phyloP scores from a whole-genome alignment of 2,888 invertebrate genomes.

The Andrena fulva region DNA sequence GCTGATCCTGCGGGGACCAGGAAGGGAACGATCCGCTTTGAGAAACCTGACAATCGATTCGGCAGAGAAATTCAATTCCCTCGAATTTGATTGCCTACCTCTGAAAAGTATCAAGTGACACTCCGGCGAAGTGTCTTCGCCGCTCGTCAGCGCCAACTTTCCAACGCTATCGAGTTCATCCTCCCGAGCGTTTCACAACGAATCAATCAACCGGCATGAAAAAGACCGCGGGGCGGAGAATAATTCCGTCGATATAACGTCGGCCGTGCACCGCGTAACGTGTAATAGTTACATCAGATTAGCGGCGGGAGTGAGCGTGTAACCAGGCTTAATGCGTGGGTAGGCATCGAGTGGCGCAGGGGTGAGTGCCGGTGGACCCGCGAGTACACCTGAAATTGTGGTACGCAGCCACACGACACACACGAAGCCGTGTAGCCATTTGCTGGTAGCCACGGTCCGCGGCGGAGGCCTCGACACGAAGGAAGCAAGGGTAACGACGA shows the following conservation, averaged over 20 bases:
- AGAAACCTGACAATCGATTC: too few relatives aligned
- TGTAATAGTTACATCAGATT: constrained; percentile 83
- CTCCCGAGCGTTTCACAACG: constrained; percentile 6
- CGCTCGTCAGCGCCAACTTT: too few relatives aligned
- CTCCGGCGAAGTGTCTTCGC: too few relatives aligned
- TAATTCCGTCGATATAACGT: constrained; percentile 41
- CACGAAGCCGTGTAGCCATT: constrained; percentile 35
- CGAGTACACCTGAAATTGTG: constrained; percentile 56
- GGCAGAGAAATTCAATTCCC: too few relatives aligned
- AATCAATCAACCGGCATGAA: constrained; percentile 22
- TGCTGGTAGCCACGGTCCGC: constrained; percentile 21
- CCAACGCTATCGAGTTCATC: neutral
- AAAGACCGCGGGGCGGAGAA: constrained; percentile 9
- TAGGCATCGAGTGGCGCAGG: constrained; percentile 70
- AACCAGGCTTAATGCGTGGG: constrained; percentile 77
- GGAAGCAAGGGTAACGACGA: constrained; percentile 65
- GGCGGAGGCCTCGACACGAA: constrained; percentile 61
- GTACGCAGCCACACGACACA: constrained; percentile 25
- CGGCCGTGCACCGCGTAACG: constrained; percentile 72
- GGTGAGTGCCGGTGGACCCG: constrained; percentile 43
- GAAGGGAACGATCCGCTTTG: too few relatives aligned
- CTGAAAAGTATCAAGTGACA: neutral
- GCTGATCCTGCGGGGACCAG: too few relatives aligned
- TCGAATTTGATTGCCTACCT: too few relatives aligned
- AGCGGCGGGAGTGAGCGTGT: constrained; percentile 72